These are phyloP conservation scores for Dexiosoma caninum DNA, from an alignment of 2,888 invertebrate species.

Conservation along the genomic window DNA sequence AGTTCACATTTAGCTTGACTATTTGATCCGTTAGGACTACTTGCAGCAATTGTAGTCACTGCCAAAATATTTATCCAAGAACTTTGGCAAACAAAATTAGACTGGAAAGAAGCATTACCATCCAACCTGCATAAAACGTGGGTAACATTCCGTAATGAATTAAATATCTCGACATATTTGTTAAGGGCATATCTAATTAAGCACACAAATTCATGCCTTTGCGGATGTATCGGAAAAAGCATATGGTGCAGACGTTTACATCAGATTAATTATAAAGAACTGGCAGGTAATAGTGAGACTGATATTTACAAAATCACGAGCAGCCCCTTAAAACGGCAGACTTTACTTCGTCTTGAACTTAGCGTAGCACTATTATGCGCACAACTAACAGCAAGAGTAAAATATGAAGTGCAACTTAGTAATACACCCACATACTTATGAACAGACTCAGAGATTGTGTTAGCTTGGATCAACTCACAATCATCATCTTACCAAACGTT, in stretches of 20 bases:
- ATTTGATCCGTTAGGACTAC: neutral
- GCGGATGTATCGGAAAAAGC: too few relatives aligned
- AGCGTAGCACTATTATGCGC: too few relatives aligned
- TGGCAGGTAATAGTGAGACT: neutral
- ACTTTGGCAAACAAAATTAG: neutral
- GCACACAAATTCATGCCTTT: neutral
- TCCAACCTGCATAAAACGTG: neutral
- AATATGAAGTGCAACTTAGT: neutral
- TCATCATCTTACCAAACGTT: neutral
- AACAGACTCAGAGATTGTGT: conserved; percentile 13
- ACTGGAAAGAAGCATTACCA: neutral
- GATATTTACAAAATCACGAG: neutral
- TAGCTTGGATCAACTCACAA: conserved; percentile 1
- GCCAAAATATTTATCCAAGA: neutral
- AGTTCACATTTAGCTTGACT: neutral
- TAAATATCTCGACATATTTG: too few relatives aligned
- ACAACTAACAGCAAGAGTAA: too few relatives aligned
- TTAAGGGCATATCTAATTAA: too few relatives aligned
- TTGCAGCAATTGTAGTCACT: neutral
- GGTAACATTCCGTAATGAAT: neutral
- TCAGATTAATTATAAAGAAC: neutral
- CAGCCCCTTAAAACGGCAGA: neutral
- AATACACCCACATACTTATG: neutral
- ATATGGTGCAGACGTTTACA: neutral
- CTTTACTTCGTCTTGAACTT: neutral